Conservation (phyloP, 2,113 vertebrate species). For the Cynocephalus volans region DNA sequence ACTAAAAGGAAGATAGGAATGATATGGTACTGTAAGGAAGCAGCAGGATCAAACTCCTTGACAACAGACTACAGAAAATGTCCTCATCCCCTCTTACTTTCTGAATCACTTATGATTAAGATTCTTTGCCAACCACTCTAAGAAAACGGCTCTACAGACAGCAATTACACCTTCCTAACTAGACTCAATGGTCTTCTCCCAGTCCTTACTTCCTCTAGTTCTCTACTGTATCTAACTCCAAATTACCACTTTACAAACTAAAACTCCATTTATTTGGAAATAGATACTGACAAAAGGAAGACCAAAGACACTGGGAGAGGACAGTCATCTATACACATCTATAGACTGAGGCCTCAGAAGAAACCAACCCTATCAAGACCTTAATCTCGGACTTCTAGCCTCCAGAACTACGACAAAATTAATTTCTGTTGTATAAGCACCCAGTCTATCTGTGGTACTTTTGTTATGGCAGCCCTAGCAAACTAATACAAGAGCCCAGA, state of each 20-base stretch:
- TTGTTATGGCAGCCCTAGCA: not conserved
- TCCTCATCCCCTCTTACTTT: constrained; percentile 12
- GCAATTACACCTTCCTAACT: not conserved
- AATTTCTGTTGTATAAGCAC: not conserved
- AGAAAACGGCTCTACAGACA: constrained; percentile 3
- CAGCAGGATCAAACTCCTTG: not conserved
- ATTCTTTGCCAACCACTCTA: constrained; percentile 25
- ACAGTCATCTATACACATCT: not conserved
- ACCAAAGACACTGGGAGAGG: not conserved
- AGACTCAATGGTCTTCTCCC: not conserved
- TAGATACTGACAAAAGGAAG: not conserved
- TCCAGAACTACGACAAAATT: not conserved
- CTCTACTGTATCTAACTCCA: not conserved
- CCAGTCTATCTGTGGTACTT: not conserved
- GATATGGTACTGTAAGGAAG: not conserved
- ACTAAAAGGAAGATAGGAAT: not conserved
- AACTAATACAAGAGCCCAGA: constrained; percentile 15
- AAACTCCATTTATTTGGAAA: not conserved
- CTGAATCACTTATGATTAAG: not conserved
- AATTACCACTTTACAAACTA: not conserved
- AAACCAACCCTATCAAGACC: not conserved
- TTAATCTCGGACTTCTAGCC: not conserved
- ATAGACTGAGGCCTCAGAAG: not conserved
- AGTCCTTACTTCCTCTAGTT: not conserved
- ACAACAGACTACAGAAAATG: not conserved